phyloP scores from a whole-genome alignment of 2,888 invertebrate genomes.

The Lasioglossum morio region DNA sequence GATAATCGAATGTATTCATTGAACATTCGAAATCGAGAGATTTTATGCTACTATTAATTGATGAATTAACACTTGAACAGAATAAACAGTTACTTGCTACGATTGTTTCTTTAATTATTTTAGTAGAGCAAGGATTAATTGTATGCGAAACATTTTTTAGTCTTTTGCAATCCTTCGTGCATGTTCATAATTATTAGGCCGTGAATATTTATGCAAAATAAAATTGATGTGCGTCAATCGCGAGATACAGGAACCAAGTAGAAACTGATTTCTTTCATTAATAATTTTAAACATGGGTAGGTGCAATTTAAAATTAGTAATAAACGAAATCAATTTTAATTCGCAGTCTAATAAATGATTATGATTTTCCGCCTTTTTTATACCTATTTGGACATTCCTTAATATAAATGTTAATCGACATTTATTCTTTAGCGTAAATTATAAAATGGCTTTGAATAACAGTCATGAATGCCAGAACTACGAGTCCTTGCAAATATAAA shows the following conservation, averaged over 20 bases:
- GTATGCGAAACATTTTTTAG: background rate
- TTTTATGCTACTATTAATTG: background rate
- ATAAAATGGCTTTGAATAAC: background rate
- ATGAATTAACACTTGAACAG: background rate
- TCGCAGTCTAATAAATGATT: background rate
- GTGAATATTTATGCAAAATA: background rate
- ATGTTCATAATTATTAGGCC: background rate
- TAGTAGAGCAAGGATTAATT: background rate
- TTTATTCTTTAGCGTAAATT: background rate
- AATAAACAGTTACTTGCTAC: background rate
- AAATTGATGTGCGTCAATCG: background rate
- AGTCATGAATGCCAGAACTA: too few species aligned
- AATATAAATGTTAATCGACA: background rate
- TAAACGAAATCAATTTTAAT: background rate
- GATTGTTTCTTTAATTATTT: background rate
- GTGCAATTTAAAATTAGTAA: too few species aligned
- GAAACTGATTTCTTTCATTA: background rate
- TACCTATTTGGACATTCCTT: background rate
- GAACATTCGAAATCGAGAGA: background rate
- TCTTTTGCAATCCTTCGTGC: too few species aligned
- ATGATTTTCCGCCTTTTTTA: background rate
- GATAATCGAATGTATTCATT: background rate
- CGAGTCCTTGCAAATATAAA: background rate
- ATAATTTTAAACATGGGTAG: too few species aligned
- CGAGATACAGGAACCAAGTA: background rate